Evolutionary conservation across 2,113 vertebrate genomes (phyloP).

Genomic region (Heteronetta atricapilla): DNA sequence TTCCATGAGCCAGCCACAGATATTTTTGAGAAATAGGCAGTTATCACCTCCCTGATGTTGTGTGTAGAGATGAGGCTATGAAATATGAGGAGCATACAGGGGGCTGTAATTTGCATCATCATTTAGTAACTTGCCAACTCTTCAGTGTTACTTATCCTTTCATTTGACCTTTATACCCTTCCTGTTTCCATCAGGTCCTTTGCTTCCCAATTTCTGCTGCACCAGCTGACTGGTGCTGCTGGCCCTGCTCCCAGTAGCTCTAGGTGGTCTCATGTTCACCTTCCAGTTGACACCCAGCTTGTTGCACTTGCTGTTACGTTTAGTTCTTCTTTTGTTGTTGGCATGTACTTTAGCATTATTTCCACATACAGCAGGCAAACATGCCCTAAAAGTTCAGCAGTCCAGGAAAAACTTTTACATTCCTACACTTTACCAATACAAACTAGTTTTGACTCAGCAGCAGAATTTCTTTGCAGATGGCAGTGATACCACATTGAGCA

Average conservation of each 20-base stretch:
- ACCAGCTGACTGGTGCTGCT: background rate
- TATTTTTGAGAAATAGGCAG: background rate
- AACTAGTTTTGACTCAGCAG: background rate
- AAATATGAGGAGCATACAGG: background rate
- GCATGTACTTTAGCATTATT: fast-evolving
- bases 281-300: background rate
- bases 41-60: background rate
- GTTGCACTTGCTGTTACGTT: background rate
- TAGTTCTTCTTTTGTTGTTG: background rate
- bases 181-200: background rate
- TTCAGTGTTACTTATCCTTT: background rate
- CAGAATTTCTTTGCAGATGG: background rate
- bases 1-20: fast-evolving
- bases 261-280: background rate
- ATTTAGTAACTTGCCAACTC: background rate
- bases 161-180: background rate
- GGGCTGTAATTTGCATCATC: background rate
- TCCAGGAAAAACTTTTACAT: background rate
- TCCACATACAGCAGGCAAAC: background rate
- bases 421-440: background rate
- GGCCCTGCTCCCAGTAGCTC: fast-evolving
- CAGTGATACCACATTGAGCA: background rate
- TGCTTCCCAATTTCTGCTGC: background rate
- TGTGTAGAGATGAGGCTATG: background rate
- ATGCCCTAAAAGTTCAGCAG: background rate